A percentile compares a stretch with the other conserved stretches of the same genome.
Conservation (phyloP, 2,888 invertebrate species). For the Philhelius pedissequus region DNA sequence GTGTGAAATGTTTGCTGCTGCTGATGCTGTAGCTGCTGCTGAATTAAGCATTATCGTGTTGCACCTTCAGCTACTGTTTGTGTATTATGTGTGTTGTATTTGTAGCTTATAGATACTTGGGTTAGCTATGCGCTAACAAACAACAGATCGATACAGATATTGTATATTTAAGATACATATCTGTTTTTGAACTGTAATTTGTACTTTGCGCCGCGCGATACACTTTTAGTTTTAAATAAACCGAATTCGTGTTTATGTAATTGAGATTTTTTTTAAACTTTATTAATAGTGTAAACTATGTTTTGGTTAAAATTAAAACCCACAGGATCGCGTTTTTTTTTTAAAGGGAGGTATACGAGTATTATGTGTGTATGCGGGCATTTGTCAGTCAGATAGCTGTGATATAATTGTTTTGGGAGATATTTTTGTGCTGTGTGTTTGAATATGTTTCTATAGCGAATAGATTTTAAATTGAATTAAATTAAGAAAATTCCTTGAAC, state of each 20-base stretch:
- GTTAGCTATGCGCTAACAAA: conserved; percentile 33
- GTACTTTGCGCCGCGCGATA: conserved; percentile 49
- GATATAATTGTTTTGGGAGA: background rate
- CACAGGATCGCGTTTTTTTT: conserved; percentile 10
- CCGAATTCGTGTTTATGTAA: conserved; percentile 59
- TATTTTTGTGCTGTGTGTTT: background rate
- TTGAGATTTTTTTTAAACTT: conserved; percentile 51
- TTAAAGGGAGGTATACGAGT: background rate
- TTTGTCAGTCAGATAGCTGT: background rate
- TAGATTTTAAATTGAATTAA: background rate
- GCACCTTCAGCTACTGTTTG: conserved; percentile 9
- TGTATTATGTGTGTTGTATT: background rate
- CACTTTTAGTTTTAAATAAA: conserved; percentile 38
- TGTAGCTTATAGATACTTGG: conserved; percentile 17
- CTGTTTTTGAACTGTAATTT: conserved; percentile 43
- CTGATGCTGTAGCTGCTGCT: background rate
- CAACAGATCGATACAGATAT: conserved; percentile 50
- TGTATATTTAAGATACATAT: conserved; percentile 53
- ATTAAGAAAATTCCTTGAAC: background rate
- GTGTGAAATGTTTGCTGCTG: background rate
- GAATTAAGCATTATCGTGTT: conserved; percentile 2
- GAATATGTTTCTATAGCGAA: background rate
- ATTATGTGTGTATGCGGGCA: too few species aligned
- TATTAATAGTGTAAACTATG: conserved; percentile 44
- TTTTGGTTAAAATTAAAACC: conserved; percentile 47